Percentiles rank a stretch among this genome's conserved stretches.
Conservation (phyloP, 2,113 vertebrate genomes). For the Protobothrops flavoviridis region DNA sequence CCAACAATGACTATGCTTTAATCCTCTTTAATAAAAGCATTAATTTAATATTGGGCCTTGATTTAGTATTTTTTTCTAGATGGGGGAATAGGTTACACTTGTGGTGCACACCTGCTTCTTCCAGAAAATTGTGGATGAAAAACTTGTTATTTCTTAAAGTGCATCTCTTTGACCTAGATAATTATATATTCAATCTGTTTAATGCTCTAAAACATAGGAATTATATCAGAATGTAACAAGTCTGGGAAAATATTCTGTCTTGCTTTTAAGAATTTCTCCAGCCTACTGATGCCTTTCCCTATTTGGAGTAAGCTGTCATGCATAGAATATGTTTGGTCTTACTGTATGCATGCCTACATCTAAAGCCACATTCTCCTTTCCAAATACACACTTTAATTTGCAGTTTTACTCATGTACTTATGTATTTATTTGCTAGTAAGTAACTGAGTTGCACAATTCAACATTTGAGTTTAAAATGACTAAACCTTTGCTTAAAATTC, state of each 20-base stretch:
- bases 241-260: neutral
- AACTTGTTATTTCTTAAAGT: neutral
- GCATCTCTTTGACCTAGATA: neutral
- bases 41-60: too few relatives aligned
- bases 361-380: neutral
- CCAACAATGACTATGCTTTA: too few relatives aligned
- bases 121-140: too few relatives aligned
- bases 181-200: neutral
- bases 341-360: neutral
- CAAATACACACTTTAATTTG: neutral
- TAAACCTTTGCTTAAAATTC: neutral
- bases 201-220: neutral
- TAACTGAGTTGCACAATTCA: constrained; percentile 28
- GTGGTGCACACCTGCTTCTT: neutral
- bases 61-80: too few relatives aligned
- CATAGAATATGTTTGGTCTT: neutral
- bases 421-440: constrained; percentile 24
- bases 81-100: neutral
- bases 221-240: neutral
- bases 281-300: neutral
- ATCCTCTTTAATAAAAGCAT: too few relatives aligned
- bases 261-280: neutral
- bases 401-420: neutral
- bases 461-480: constrained; percentile 34
- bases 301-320: neutral